phyloP scores from a whole-genome alignment of 2,113 vertebrate genomes.

The Nannospalax galili region DNA sequence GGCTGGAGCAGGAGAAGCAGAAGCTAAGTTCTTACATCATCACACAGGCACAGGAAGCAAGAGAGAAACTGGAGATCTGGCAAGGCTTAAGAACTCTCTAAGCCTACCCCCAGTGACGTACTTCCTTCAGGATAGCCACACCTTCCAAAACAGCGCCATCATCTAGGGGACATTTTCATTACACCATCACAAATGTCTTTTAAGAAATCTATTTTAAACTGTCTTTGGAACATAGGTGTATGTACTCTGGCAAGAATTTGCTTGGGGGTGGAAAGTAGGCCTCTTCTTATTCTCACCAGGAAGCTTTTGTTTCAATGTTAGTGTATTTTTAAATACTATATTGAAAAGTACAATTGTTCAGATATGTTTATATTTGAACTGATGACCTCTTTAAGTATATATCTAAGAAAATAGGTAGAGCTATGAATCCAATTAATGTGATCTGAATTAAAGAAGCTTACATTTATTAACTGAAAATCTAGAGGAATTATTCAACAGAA shows the following conservation, averaged over 20 bases:
- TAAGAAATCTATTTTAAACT: slow-evolving; percentile 14
- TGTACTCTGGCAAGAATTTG: not conserved
- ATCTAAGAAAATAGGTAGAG: slow-evolving; percentile 24
- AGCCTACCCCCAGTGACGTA: no score
- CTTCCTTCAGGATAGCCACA: no score
- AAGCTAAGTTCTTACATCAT: no score
- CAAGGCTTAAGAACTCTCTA: no score
- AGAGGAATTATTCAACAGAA: slow-evolving; percentile 13
- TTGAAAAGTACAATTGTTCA: slow-evolving; percentile 21
- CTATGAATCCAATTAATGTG: slow-evolving; percentile 37
- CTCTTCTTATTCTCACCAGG: slow-evolving; percentile 37
- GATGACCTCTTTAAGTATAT: not conserved
- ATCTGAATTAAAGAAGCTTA: slow-evolving; percentile 6
- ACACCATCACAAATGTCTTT: not conserved
- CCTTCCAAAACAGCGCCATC: no score
- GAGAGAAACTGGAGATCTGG: no score
- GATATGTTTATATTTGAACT: slow-evolving; percentile 32
- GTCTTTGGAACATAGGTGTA: not conserved
- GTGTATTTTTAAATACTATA: slow-evolving; percentile 25
- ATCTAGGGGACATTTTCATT: no score
- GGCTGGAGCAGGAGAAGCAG: no score
- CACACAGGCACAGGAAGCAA: no score
- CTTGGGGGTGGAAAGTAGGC: not conserved
- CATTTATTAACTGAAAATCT: slow-evolving; percentile 24
- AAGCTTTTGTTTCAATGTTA: slow-evolving; percentile 65